Base-by-base conservation (phyloP, 92 coral and sea anemone genomes). In the Parazoanthus atlanticus region DNA sequence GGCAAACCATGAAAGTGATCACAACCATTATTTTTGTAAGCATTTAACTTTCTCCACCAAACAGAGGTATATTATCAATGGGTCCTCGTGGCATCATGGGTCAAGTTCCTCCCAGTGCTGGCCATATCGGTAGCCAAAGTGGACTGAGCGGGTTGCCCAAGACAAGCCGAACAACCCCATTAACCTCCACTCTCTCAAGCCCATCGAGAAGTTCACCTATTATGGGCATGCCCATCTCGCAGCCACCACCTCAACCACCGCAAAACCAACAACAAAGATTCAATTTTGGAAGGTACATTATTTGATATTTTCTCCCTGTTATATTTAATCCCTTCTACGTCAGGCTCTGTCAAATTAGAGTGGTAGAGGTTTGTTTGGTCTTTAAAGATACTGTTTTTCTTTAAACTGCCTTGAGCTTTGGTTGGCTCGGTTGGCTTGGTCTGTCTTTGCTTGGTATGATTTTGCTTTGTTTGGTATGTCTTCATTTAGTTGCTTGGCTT, bases 21-120 rank as follows among this genome's bases (percentile, higher is more conserved):
- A 12, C 38, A 58, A 6, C 66, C 49, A 34, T 66, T 3, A 67
- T 28, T 38, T 32, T 29, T 29, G 23, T 32, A 10, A 6, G 2
- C 29, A 65, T 74, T 58, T 19, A 23, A 21, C 4, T 74, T 76
- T 74, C 81, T 82, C 61, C 21, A 9, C 88, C 40, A 88, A 93
- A 96, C 83, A 81, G 99, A 84, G 99, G 99, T 11, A 97, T 97
- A 64, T 78, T 97, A 16, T 97, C 99, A 23, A 97, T 97, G 99
- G 97, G 98, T 29, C 98, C 96, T 10, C 89, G 99, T 56, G 94
- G 94, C 56, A 90, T 82, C 46, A 90, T 93, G 89, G 95, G 96
- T 74, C 94, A 95, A 82, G 91, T 96, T 43, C 95, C 94, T 8
- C 95, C 95, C 81, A 94, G 93, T 43, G 90, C 91, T 6, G 95